phyloP scores from a whole-genome alignment of 1,140 invertebrate species.

The Drosophila nasuta region DNA sequence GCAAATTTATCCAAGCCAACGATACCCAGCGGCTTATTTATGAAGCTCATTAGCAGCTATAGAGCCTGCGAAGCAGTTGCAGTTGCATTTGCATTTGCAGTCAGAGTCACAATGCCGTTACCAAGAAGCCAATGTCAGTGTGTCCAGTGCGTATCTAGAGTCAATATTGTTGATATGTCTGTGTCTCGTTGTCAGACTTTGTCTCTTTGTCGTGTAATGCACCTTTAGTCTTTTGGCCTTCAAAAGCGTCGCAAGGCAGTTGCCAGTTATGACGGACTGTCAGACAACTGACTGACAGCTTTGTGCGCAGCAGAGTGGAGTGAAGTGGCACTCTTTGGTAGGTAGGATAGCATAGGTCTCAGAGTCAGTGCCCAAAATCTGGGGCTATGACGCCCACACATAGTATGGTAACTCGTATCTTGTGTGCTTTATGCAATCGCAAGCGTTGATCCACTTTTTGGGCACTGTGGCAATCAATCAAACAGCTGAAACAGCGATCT shows the following conservation, averaged over 20 bases:
- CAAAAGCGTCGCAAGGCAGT: conserved; percentile 39
- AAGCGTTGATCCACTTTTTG: conserved; percentile 60
- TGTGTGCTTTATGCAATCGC: conserved; percentile 64
- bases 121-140: conserved; percentile 56
- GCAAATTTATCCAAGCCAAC: conserved; percentile 71
- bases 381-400: conserved; percentile 30
- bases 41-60: conserved; percentile 71
- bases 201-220: conserved; percentile 35
- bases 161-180: conserved; percentile 55
- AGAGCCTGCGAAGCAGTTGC: not conserved
- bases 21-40: conserved; percentile 65
- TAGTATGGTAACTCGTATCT: not conserved
- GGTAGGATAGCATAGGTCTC: not conserved
- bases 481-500: conserved; percentile 14
- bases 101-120: conserved; percentile 51
- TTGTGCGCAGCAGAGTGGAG: conserved; percentile 25
- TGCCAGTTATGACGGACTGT: conserved; percentile 8
- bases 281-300: conserved; percentile 25
- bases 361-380: conserved; percentile 1
- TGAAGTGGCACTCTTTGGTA: too few relatives aligned
- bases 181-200: conserved; percentile 5
- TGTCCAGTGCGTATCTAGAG: conserved; percentile 59
- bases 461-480: conserved; percentile 58
- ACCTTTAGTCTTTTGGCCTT: conserved; percentile 71
- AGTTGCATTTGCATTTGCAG: not conserved